Evolutionary conservation across 2,888 invertebrate species (phyloP), one percentile per base, ranked within the genome.

Genomic region (Tetheella fluctuosa): DNA sequence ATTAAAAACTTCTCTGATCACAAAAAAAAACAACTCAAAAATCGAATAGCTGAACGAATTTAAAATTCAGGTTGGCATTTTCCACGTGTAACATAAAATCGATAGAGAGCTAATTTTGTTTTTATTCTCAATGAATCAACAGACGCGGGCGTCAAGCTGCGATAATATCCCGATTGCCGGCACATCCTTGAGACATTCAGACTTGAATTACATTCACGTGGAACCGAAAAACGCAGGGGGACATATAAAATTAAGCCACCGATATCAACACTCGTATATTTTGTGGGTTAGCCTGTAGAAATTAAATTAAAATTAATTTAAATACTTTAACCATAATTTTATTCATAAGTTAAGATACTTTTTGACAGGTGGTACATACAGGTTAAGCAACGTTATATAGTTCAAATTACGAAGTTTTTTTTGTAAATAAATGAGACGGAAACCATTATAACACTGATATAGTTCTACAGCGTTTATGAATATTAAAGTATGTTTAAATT

Each of bases 121-220:
- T 39, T n/a, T 10, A 48, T 48, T 48, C 20, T 48, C 20, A 7
- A n/a, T 5, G n/a, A 48, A 20, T 48, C 48, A 48, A 48, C 8
- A 20, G 48, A 48, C 20, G 17, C 48, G 6, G 48, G n/a, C 7
- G 48, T 48, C 48, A 17, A 20, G n/a, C 48, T 48, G 48, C 1
- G 48, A 48, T 48, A 48, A 48, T 48, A n/a, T 55, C 57, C 39
- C 52, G 2, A 34, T 34, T 13, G 30, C 39, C 39, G 39, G 48
- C 17, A 48, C 48, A 48, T 48, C 48, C 48, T 48, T 48, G 48
- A 20, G 48, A 48, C 48, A 20, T 48, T 48, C n/a, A 48, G 48
- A 48, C 20, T 7, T 10, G 17, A 48, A 48, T 48, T 48, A 48
- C 20, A 10, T 48, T 48, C 48, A 48, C 48, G 48, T 48, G 48